Evolutionary conservation across 2,113 vertebrate genomes (phyloP).

Genomic region (Dasyurus viverrinus): DNA sequence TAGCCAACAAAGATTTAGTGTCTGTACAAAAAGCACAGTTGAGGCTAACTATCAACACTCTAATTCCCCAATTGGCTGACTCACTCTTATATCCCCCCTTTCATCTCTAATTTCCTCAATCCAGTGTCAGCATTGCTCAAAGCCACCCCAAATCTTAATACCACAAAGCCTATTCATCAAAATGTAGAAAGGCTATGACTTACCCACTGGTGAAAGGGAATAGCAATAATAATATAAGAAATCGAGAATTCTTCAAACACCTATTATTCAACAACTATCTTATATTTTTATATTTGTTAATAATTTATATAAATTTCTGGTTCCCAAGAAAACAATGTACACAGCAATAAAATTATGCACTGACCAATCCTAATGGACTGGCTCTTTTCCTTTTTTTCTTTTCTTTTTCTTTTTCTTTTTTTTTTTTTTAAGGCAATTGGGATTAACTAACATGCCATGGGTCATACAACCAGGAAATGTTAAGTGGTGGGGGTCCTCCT

Average conservation of each 20-base stretch:
- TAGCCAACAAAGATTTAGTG: not conserved
- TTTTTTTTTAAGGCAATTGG: no score
- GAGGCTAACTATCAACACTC: not conserved
- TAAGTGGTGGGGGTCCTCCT: no score
- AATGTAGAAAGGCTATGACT: not conserved
- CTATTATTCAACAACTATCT: not conserved
- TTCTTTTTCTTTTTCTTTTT: no score
- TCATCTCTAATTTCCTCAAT: not conserved
- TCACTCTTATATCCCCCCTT: not conserved
- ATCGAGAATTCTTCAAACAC: not conserved
- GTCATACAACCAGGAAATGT: no score
- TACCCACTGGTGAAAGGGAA: no score
- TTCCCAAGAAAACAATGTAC: not conserved
- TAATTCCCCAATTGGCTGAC: not conserved
- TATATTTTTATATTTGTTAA: not conserved
- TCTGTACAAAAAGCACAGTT: not conserved
- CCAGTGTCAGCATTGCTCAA: not conserved
- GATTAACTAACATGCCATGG: no score
- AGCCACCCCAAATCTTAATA: not conserved
- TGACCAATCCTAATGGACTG: no score
- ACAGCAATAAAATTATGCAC: no score
- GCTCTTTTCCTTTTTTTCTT: no score
- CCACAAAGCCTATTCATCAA: not conserved
- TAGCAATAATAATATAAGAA: not conserved
- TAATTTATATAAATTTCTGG: not conserved